Conservation (phyloP, 2,113 vertebrate species). For the Chamaetylas fuelleborni region DNA sequence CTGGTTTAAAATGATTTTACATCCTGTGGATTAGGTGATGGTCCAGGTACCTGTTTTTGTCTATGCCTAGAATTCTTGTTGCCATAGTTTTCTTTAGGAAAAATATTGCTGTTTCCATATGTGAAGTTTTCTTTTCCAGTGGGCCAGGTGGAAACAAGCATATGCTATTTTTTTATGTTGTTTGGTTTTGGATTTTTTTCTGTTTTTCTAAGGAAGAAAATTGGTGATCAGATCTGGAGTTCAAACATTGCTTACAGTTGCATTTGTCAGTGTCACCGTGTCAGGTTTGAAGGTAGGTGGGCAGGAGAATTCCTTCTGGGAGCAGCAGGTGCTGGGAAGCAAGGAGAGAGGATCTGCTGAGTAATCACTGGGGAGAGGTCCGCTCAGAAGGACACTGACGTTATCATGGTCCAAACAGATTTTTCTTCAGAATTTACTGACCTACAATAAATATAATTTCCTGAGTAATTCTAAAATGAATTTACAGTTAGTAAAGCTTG, state of each 20-base stretch:
- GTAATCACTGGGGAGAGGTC: background rate
- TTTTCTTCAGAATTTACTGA: background rate
- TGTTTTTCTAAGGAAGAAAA: background rate
- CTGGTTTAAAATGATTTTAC: background rate
- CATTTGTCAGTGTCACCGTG: background rate
- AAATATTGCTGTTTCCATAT: background rate
- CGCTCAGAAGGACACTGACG: background rate
- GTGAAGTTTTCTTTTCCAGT: background rate
- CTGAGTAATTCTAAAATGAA: background rate
- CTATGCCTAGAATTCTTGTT: background rate
- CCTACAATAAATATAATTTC: background rate
- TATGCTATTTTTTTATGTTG: background rate
- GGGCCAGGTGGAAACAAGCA: background rate
- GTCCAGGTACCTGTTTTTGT: background rate
- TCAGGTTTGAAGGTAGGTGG: background rate
- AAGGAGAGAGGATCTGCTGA: slow-evolving; percentile 10
- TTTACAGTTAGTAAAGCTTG: background rate
- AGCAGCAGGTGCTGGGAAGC: slow-evolving; percentile 1
- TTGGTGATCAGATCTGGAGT: background rate
- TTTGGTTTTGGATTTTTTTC: background rate
- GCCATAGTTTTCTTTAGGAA: background rate
- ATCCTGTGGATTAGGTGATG: background rate
- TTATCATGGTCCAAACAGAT: background rate
- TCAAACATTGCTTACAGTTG: background rate
- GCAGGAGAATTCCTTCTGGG: slow-evolving; percentile 3